A percentile compares a stretch with the other conserved stretches of the same genome.
Conservation (phyloP, 2,888 invertebrate species). For the Dryomyza anilis region DNA sequence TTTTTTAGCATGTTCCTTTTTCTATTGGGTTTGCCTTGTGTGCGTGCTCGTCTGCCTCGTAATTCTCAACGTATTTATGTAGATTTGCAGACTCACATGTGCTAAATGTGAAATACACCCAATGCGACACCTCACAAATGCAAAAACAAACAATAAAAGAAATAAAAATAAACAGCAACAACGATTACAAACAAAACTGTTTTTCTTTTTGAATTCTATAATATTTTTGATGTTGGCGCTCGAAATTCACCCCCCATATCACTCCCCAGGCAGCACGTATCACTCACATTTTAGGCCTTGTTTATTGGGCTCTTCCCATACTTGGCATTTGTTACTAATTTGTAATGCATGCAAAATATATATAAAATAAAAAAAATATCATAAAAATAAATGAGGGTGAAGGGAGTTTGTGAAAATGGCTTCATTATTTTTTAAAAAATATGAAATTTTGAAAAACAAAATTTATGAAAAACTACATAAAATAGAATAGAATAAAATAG, state of each 20-base stretch:
- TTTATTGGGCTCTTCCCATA: constrained; percentile 22
- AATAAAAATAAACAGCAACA: too few relatives aligned
- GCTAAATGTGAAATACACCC: constrained; percentile 41
- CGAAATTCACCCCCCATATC: constrained; percentile 50
- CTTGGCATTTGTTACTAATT: not conserved
- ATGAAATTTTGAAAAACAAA: too few relatives aligned
- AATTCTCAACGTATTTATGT: too few relatives aligned
- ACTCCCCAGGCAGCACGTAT: constrained; percentile 44
- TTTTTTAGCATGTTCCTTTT: too few relatives aligned
- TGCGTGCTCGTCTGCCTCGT: too few relatives aligned
- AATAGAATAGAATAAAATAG: too few relatives aligned
- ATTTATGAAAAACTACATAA: too few relatives aligned
- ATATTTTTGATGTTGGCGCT: constrained; percentile 3
- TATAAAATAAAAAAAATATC: constrained; percentile 9
- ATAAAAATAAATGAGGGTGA: too few relatives aligned
- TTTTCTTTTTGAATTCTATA: constrained; percentile 5
- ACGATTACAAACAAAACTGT: not conserved
- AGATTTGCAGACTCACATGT: constrained; percentile 33
- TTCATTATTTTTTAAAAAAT: too few relatives aligned
- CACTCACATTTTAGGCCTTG: constrained; percentile 43
- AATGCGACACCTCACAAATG: constrained; percentile 29
- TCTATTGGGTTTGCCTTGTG: too few relatives aligned
- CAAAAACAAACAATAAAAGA: too few relatives aligned
- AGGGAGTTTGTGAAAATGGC: too few relatives aligned
- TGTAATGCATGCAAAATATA: constrained; percentile 5